These are phyloP conservation scores for Myotis planiceps DNA, from an alignment of 2,797 vertebrate species.

Conservation along the genomic window DNA sequence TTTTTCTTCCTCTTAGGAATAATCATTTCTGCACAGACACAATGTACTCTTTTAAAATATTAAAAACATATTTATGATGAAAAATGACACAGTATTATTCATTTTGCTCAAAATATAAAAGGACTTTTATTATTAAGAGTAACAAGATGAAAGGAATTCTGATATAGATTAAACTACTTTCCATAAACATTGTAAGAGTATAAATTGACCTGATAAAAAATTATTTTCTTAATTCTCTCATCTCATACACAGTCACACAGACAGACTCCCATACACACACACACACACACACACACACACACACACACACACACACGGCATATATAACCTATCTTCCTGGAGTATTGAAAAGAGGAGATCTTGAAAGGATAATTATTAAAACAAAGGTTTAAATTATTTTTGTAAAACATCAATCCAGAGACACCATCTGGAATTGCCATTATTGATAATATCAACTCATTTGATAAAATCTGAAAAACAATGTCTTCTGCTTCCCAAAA, in stretches of 20 bases:
- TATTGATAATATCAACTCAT: not conserved
- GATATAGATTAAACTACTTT: not conserved
- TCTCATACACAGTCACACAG: not conserved
- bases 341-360: not conserved
- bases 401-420: not conserved
- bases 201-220: not conserved
- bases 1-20: not conserved
- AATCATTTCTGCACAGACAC: not conserved
- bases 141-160: not conserved
- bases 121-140: not conserved
- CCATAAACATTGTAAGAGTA: not conserved
- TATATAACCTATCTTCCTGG: not conserved
- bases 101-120: not conserved
- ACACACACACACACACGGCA: not conserved
- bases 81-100: not conserved
- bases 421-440: not conserved
- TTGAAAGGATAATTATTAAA: not conserved
- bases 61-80: not conserved
- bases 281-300: not conserved
- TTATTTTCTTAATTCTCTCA: not conserved
- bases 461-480: not conserved
- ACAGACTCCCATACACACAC: not conserved
- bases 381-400: not conserved
- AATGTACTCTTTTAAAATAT: not conserved
- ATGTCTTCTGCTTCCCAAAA: not conserved